Evolutionary conservation across 2,113 vertebrate species (phyloP).

Genomic region (Cyphomyrus plagiostoma): DNA sequence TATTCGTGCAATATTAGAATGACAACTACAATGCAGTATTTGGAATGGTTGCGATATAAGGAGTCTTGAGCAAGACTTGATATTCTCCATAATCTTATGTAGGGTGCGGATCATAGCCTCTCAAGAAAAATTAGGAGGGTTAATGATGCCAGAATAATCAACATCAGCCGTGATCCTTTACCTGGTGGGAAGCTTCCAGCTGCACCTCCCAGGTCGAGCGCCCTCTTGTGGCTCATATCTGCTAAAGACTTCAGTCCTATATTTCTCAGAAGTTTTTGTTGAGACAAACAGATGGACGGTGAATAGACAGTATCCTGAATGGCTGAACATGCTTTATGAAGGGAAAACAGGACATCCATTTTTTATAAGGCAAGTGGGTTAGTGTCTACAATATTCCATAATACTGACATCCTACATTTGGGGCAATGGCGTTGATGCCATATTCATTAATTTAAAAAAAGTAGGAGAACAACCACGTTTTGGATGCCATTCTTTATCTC

Average conservation of each 20-base stretch:
- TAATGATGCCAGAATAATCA: not conserved
- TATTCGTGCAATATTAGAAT: not conserved
- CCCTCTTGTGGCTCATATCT: not conserved
- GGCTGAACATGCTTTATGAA: not conserved
- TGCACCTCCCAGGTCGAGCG: not conserved
- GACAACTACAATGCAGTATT: not conserved
- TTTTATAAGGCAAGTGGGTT: not conserved
- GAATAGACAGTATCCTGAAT: not conserved
- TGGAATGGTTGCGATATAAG: not conserved
- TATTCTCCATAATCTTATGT: not conserved
- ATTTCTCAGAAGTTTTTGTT: not conserved
- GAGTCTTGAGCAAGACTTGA: not conserved
- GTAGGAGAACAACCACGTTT: not conserved
- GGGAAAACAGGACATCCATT: not conserved
- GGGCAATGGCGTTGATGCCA: not conserved
- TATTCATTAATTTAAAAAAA: not conserved
- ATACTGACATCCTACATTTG: not conserved
- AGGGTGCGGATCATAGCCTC: not conserved
- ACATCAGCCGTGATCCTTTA: not conserved
- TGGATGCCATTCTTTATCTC: not conserved
- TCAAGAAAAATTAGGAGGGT: not conserved
- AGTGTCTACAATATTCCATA: not conserved
- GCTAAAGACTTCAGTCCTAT: not conserved
- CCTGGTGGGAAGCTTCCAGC: conserved; percentile 5
- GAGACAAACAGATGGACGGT: not conserved